Conservation (phyloP, 2,113 vertebrate species). For the Tyto alba region DNA sequence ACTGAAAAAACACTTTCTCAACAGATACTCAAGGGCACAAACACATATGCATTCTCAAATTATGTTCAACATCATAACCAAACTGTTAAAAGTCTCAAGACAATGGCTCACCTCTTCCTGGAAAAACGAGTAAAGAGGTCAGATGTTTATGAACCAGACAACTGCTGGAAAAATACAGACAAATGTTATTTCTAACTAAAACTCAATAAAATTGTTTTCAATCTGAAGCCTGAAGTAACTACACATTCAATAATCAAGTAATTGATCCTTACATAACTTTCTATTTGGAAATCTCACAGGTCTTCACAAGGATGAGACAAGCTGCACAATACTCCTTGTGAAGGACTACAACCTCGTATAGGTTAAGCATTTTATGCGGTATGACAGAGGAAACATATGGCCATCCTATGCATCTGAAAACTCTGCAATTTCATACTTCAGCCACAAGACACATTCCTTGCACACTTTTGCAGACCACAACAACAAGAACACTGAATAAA, state of each 20-base stretch:
- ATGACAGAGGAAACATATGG: neutral
- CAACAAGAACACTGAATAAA: neutral
- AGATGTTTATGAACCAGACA: slow-evolving; percentile 37
- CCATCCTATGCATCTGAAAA: neutral
- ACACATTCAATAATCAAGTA: neutral
- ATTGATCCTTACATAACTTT: neutral
- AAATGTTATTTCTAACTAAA: slow-evolving; percentile 31
- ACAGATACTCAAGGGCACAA: neutral
- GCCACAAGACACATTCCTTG: neutral
- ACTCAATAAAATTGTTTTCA: neutral
- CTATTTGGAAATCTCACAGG: neutral
- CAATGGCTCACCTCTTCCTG: slow-evolving; percentile 50
- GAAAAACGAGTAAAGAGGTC: slow-evolving; percentile 27
- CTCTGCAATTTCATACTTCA: neutral
- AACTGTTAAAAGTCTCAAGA: slow-evolving; percentile 8
- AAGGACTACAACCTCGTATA: neutral
- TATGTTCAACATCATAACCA: neutral
- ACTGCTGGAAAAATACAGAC: slow-evolving; percentile 36
- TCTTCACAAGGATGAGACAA: neutral
- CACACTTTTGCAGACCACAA: neutral
- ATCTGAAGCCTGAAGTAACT: neutral
- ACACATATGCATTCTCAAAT: neutral
- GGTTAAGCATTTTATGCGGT: neutral
- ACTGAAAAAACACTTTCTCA: neutral
- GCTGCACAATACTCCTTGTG: neutral